Conservation (phyloP, 2,113 vertebrate species). For the Colistium nudipinnis region DNA sequence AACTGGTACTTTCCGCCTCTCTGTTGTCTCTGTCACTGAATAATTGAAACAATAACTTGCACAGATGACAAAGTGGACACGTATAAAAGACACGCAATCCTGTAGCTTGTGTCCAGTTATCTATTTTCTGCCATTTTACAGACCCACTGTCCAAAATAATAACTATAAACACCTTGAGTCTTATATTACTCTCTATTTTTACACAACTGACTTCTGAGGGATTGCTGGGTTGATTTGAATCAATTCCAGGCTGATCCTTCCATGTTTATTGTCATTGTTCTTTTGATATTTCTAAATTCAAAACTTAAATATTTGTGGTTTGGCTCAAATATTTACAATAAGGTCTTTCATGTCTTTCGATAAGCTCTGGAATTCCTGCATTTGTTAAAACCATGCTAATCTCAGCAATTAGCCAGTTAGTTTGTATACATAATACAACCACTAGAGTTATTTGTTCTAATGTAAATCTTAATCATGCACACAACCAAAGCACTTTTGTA, state of each 20-base stretch:
- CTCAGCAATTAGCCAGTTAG: constrained; percentile 1
- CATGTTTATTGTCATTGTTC: not conserved
- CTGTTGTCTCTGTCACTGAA: constrained; percentile 19
- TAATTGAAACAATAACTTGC: constrained; percentile 35
- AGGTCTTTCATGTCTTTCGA: constrained; percentile 14
- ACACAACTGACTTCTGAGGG: not conserved
- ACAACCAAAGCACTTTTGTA: not conserved
- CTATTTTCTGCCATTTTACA: not conserved
- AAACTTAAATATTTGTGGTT: no score
- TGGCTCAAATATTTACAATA: no score
- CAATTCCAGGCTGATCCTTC: not conserved
- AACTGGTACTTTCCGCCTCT: not conserved
- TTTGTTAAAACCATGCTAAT: constrained; percentile 37
- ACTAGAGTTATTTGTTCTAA: not conserved
- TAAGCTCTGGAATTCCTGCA: constrained; percentile 25
- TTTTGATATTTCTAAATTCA: no score
- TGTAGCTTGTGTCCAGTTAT: no score
- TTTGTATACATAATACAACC: not conserved
- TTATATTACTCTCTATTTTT: not conserved
- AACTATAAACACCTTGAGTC: not conserved
- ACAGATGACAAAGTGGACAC: no score
- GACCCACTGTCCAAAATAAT: not conserved
- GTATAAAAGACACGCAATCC: no score
- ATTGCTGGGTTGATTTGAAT: not conserved
- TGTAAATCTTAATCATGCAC: not conserved